Conservation (phyloP, 2,113 vertebrate genomes). For the Phoxinus phoxinus region DNA sequence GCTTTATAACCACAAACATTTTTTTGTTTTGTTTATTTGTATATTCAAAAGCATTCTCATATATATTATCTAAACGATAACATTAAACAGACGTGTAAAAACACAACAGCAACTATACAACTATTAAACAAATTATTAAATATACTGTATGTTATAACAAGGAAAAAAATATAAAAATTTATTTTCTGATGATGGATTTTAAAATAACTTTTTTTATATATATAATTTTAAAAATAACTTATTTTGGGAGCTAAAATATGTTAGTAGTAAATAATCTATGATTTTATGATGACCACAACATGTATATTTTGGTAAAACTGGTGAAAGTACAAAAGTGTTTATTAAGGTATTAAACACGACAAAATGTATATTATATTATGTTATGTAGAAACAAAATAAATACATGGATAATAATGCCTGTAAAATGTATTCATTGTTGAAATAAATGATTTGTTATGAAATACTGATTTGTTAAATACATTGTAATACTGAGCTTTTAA, state of each 20-base stretch:
- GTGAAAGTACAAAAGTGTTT: not conserved
- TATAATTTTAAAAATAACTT: no score
- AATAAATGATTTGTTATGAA: not conserved
- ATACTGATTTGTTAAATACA: not conserved
- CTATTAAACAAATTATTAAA: not conserved
- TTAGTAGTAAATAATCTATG: not conserved
- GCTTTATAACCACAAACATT: not conserved
- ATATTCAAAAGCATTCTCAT: not conserved
- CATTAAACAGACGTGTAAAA: not conserved
- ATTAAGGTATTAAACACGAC: not conserved
- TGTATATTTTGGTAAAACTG: not conserved
- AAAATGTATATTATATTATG: not conserved
- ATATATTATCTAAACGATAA: not conserved
- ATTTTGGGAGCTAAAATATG: not conserved
- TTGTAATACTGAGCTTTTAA: not conserved
- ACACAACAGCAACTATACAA: not conserved
- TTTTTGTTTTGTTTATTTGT: no score
- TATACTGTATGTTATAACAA: not conserved
- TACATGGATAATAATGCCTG: not conserved
- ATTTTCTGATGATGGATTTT: no score
- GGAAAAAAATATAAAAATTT: accelerated
- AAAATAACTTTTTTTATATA: no score
- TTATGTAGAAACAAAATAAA: not conserved
- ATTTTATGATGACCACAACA: not conserved
- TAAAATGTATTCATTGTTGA: not conserved